A percentile compares a stretch with the other conserved stretches of the same genome.
These are phyloP conservation scores for Platalea minor DNA, from an alignment of 2,797 vertebrate species.

Conservation along the genomic window DNA sequence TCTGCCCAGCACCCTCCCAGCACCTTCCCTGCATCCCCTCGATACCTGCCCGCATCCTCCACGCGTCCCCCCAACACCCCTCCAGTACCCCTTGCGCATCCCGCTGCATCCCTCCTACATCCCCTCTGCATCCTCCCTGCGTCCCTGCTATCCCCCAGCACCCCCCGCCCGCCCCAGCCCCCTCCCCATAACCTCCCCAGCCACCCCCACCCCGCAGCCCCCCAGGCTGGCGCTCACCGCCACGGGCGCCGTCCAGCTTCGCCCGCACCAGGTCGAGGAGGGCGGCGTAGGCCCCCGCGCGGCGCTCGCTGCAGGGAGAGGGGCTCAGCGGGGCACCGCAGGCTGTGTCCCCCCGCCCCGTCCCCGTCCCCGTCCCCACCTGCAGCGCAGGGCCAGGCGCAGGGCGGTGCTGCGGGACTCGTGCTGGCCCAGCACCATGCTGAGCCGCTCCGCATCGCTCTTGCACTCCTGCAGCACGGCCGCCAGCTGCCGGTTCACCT, in stretches of 20 bases:
- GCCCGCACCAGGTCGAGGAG: conserved; percentile 78
- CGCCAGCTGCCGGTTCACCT: conserved; percentile 83
- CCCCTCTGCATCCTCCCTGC: background rate
- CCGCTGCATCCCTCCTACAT: background rate
- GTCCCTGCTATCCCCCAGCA: background rate
- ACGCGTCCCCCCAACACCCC: background rate
- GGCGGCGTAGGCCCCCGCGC: conserved; percentile 79
- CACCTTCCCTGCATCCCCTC: no score
- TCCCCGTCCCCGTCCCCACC: conserved; percentile 66
- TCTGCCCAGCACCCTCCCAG: background rate
- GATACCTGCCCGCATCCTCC: no score
- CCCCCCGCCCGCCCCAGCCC: no score
- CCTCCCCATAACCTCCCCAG: background rate
- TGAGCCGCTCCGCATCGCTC: conserved; percentile 80
- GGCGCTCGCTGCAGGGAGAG: conserved; percentile 79
- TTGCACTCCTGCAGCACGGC: conserved; percentile 82
- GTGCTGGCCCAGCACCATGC: conserved; percentile 76
- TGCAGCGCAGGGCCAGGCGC: conserved; percentile 82
- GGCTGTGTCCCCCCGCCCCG: no score
- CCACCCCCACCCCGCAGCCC: background rate
- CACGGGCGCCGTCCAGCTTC: background rate
- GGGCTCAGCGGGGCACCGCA: background rate
- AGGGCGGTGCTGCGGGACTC: conserved; percentile 84
- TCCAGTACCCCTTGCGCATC: background rate
- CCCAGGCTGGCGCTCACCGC: background rate